Evolutionary conservation across 2,888 invertebrate species (phyloP).

Genomic region (Cerastis rubricosa): DNA sequence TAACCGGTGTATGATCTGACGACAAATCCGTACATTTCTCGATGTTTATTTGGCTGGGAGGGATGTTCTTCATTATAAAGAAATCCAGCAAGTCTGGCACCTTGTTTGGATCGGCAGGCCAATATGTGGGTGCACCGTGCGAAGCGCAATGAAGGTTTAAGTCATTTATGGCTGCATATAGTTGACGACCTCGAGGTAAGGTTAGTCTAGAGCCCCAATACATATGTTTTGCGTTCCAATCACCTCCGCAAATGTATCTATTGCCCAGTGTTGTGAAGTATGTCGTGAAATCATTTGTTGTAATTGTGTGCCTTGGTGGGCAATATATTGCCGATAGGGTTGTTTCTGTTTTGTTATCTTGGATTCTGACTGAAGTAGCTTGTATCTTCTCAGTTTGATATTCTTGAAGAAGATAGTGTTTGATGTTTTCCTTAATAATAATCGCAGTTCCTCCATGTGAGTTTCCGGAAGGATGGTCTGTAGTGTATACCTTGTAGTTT

Average conservation of each 20-base stretch:
- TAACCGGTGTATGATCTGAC: conserved; percentile 2
- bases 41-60: not conserved
- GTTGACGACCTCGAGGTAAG: not conserved
- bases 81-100: conserved; percentile 1
- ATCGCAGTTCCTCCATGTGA: conserved; percentile 11
- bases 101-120: not conserved
- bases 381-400: conserved; percentile 4
- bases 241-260: not conserved
- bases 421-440: not conserved
- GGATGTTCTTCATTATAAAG: conserved; percentile 1
- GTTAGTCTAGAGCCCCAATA: conserved; percentile 3
- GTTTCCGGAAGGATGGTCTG: conserved; percentile 14
- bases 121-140: not conserved
- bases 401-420: not conserved
- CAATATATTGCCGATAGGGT: conserved; percentile 4
- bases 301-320: not conserved
- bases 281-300: not conserved
- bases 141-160: not conserved
- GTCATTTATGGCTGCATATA: not conserved
- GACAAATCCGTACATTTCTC: conserved; percentile 8
- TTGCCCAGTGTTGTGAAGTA: not conserved
- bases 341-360: not conserved
- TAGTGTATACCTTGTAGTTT: conserved; percentile 8
- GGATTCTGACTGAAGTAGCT: conserved; percentile 2
- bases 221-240: conserved; percentile 10